Percentiles rank a stretch among this genome's conserved stretches.
Conservation (phyloP, 1,140 invertebrate genomes). For the Listronotus bonariensis region DNA sequence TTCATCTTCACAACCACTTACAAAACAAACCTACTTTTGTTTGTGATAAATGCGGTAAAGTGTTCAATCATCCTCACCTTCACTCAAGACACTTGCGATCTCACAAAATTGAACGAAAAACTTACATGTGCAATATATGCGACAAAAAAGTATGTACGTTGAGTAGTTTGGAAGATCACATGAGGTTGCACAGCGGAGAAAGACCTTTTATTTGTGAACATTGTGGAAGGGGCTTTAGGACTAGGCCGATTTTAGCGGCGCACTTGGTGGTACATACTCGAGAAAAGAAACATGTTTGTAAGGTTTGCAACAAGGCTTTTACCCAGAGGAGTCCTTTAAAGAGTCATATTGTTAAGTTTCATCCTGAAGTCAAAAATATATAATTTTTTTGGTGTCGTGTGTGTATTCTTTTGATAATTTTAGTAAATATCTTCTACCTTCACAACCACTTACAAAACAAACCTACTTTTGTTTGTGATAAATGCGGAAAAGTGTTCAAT, state of each 20-base stretch:
- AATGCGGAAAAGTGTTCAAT: slow-evolving; percentile 22
- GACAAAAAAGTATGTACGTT: slow-evolving; percentile 57
- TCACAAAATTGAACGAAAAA: slow-evolving; percentile 7
- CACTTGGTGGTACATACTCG: slow-evolving; percentile 59
- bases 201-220: slow-evolving; percentile 54
- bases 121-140: slow-evolving; percentile 55
- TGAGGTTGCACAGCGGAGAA: slow-evolving; percentile 54
- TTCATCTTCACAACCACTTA: slow-evolving; percentile 14
- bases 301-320: neutral
- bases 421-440: too few species aligned
- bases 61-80: slow-evolving; percentile 18
- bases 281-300: slow-evolving; percentile 51
- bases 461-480: slow-evolving; percentile 21
- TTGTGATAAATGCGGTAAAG: slow-evolving; percentile 22
- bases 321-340: slow-evolving; percentile 38
- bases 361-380: neutral
- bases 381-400: too few species aligned
- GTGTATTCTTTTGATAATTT: too few species aligned
- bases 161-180: slow-evolving; percentile 61
- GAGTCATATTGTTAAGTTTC: slow-evolving; percentile 44
- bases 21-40: slow-evolving; percentile 18
- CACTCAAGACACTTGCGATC: slow-evolving; percentile 9
- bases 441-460: slow-evolving; percentile 15
- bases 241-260: slow-evolving; percentile 54
- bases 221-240: slow-evolving; percentile 59